phyloP scores from a whole-genome alignment of 2,113 vertebrate genomes.

The Vanacampus margaritifer region DNA sequence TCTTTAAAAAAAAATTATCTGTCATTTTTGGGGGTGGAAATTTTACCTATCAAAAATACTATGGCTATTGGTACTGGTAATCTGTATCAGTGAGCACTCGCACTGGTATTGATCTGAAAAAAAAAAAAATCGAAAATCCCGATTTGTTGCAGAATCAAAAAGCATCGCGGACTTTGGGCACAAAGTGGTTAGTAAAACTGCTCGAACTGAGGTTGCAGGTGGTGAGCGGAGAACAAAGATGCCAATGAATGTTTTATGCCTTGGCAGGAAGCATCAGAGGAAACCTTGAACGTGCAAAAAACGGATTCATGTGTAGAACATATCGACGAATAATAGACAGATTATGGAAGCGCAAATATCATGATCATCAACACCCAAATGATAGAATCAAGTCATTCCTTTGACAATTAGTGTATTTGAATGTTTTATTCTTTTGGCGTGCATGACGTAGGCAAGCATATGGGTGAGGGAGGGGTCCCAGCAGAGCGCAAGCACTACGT shows the following conservation, averaged over 20 bases:
- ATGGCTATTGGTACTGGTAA: no score
- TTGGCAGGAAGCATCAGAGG: not conserved
- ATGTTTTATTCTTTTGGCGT: not conserved
- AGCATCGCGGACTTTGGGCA: no score
- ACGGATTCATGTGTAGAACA: slow-evolving; percentile 27
- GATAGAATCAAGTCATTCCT: not conserved
- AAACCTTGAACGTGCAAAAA: slow-evolving; percentile 4
- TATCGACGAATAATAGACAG: slow-evolving; percentile 38
- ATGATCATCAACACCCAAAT: slow-evolving; percentile 19
- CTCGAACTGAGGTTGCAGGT: no score
- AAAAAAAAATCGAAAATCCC: no score
- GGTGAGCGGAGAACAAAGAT: no score
- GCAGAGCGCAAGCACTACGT: not conserved
- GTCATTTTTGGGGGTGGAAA: no score
- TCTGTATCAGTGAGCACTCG: no score
- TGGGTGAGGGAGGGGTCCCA: not conserved
- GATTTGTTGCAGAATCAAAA: no score
- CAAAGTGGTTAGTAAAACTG: no score
- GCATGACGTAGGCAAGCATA: not conserved
- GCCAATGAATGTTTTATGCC: not conserved
- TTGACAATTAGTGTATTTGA: not conserved
- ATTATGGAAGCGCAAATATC: slow-evolving; percentile 33
- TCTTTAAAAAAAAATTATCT: no score
- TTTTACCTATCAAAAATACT: no score
- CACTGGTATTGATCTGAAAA: no score